Conservation (phyloP, 2,888 invertebrate species). For the Graphium colonna region DNA sequence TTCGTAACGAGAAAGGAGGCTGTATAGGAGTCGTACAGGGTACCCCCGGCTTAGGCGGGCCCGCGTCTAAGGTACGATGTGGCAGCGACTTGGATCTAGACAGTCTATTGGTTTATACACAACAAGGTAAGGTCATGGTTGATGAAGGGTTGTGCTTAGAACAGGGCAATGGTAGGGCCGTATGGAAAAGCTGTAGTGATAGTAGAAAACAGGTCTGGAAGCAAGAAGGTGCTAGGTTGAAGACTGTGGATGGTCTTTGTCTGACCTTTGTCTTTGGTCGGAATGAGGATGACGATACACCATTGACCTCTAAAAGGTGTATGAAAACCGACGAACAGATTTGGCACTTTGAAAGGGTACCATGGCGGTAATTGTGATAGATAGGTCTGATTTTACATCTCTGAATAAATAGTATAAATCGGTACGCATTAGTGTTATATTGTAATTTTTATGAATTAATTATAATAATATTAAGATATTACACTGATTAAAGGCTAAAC, state of each 20-base stretch:
- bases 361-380: slow-evolving; percentile 77
- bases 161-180: slow-evolving; percentile 81
- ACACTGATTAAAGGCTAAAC: no score
- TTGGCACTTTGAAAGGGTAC: slow-evolving; percentile 84
- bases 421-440: no score
- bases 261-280: slow-evolving; percentile 50
- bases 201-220: slow-evolving; percentile 85
- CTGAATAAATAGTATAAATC: no score
- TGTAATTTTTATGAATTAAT: no score
- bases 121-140: slow-evolving; percentile 87
- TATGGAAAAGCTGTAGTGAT: slow-evolving; percentile 86
- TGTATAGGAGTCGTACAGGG: slow-evolving; percentile 59
- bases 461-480: no score
- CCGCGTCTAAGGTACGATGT: slow-evolving; percentile 84
- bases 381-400: no score
- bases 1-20: slow-evolving; percentile 73
- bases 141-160: slow-evolving; percentile 94
- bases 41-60: slow-evolving; percentile 85
- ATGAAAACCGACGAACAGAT: slow-evolving; percentile 79
- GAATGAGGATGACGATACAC: slow-evolving; percentile 46
- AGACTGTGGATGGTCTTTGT: slow-evolving; percentile 53
- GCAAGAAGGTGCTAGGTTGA: slow-evolving; percentile 68
- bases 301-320: slow-evolving; percentile 81
- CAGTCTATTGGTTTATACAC: slow-evolving; percentile 86
- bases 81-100: slow-evolving; percentile 78